Conservation (phyloP, 2,888 invertebrate species). For the Idaea dimidiata region DNA sequence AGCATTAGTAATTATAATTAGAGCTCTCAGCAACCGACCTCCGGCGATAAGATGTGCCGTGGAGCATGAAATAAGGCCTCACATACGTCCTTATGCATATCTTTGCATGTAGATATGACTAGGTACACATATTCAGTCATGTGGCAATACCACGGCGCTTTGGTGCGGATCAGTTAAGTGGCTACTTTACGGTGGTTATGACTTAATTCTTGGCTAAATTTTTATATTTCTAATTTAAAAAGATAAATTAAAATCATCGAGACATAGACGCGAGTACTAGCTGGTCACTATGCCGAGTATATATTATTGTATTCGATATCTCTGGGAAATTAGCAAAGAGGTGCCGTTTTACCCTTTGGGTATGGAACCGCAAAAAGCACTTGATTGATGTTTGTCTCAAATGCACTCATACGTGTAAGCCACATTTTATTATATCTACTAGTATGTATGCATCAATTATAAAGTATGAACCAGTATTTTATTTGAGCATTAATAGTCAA, state of each 20-base stretch:
- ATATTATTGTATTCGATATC: no score
- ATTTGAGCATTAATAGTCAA: no score
- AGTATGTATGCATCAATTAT: no score
- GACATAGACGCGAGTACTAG: no score
- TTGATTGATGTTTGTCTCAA: no score
- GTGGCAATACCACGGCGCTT: conserved; percentile 51
- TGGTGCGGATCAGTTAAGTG: conserved; percentile 47
- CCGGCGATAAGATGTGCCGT: conserved; percentile 75
- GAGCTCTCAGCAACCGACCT: conserved; percentile 58
- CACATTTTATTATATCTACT: no score
- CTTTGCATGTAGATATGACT: conserved; percentile 46
- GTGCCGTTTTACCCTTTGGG: no score
- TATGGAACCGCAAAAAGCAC: no score
- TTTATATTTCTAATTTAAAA: neutral
- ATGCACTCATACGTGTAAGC: no score
- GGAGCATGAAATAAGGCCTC: conserved; percentile 76
- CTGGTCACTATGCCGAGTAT: no score
- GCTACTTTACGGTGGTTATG: conserved; percentile 38
- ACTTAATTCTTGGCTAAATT: conserved; percentile 22
- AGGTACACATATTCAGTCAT: conserved; percentile 67
- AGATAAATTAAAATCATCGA: neutral
- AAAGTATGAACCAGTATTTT: no score
- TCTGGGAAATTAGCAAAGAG: no score
- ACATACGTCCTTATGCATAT: conserved; percentile 44
- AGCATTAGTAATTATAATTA: conserved; percentile 77